Percentiles rank a stretch among this genome's conserved stretches.
These are phyloP conservation scores for Thripadectes ignobilis DNA, from an alignment of 2,797 vertebrate genomes.

Conservation along the genomic window DNA sequence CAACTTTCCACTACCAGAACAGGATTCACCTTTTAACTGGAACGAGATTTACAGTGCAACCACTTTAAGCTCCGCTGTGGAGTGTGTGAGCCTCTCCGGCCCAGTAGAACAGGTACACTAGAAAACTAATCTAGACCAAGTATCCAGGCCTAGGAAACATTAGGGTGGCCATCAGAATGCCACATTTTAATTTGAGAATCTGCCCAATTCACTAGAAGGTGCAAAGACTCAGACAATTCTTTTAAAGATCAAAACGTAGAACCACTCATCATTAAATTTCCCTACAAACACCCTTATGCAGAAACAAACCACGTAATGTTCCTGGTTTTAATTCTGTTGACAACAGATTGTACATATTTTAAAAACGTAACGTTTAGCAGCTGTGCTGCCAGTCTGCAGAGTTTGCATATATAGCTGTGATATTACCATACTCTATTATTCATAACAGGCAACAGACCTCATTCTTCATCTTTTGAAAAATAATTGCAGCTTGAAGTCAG, in stretches of 20 bases:
- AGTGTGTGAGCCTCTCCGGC: not conserved
- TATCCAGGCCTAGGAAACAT: conserved; percentile 65
- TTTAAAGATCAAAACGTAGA: conserved; percentile 62
- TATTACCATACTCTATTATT: conserved; percentile 70
- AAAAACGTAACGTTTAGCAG: conserved; percentile 49
- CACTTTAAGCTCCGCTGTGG: conserved; percentile 8
- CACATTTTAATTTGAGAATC: conserved; percentile 56
- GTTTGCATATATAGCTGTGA: conserved; percentile 55
- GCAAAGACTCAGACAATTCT: not conserved
- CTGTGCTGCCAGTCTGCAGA: conserved; percentile 58
- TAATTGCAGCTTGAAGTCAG: conserved; percentile 38
- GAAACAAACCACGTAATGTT: conserved; percentile 37
- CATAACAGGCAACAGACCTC: conserved; percentile 60
- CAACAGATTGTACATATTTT: conserved; percentile 65
- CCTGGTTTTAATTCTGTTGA: conserved; percentile 55
- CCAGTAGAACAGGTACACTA: conserved; percentile 13
- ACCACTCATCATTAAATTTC: conserved; percentile 50
- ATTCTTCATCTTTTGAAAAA: conserved; percentile 50
- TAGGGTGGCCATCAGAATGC: conserved; percentile 57
- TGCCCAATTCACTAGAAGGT: conserved; percentile 10
- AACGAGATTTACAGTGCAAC: conserved; percentile 42
- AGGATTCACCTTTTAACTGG: conserved; percentile 62
- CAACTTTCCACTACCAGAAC: conserved; percentile 60
- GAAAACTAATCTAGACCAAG: conserved; percentile 57
- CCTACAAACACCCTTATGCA: conserved; percentile 25